These are phyloP conservation scores for Calosoma granatense DNA, from an alignment of 1,140 invertebrate genomes.

Conservation along the genomic window DNA sequence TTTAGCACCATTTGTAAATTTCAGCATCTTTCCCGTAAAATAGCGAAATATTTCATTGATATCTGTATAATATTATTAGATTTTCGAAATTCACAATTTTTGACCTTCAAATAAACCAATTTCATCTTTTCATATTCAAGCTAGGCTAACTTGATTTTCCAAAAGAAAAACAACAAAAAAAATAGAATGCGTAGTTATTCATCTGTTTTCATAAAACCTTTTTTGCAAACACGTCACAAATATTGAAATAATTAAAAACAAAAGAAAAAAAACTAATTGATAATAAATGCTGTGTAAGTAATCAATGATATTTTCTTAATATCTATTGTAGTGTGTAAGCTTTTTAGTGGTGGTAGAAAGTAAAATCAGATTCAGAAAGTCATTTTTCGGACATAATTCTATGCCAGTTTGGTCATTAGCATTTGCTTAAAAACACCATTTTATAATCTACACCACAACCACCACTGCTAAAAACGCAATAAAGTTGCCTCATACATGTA, in stretches of 20 bases:
- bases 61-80: slow-evolving; percentile 1
- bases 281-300: neutral
- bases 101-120: neutral
- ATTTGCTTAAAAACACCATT: neutral
- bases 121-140: too few relatives aligned
- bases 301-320: slow-evolving; percentile 7
- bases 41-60: neutral
- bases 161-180: neutral
- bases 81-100: neutral
- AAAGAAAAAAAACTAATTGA: neutral
- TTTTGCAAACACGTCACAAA: neutral
- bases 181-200: neutral
- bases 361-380: neutral
- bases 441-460: neutral
- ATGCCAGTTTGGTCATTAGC: neutral
- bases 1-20: neutral
- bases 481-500: slow-evolving; percentile 2
- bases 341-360: neutral
- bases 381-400: neutral
- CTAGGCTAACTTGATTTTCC: too few relatives aligned
- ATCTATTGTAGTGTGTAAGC: slow-evolving; percentile 3
- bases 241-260: neutral
- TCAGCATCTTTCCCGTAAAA: neutral
- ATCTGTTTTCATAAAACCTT: neutral
- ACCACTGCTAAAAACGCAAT: slow-evolving; percentile 7